Percentiles rank a stretch among this genome's conserved stretches.
Evolutionary conservation across 2,113 vertebrate genomes (phyloP).

Genomic region (Myotis davidii): DNA sequence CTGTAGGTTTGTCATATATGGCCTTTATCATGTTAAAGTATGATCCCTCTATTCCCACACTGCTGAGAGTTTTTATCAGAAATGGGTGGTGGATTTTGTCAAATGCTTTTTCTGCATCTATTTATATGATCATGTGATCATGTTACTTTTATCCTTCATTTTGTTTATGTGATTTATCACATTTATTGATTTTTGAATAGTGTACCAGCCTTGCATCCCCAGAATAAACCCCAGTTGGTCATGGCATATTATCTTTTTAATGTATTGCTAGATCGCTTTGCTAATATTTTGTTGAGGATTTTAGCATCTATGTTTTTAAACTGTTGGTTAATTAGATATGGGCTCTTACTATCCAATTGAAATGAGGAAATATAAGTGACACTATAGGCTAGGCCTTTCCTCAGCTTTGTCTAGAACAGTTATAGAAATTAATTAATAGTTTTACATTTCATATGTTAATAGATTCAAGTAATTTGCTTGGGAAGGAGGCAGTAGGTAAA

Average conservation of each 20-base stretch:
- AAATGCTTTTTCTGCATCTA: neutral
- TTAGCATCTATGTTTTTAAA: neutral
- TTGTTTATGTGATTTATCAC: neutral
- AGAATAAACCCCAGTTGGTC: neutral
- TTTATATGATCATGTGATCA: neutral
- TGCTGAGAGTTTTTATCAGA: neutral
- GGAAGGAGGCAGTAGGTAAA: conserved; percentile 13
- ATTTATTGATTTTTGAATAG: neutral
- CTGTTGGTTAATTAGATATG: neutral
- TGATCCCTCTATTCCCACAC: neutral
- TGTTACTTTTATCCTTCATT: neutral
- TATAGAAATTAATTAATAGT: conserved; percentile 53
- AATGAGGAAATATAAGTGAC: conserved; percentile 22
- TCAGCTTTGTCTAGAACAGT: conserved; percentile 37
- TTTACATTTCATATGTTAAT: conserved; percentile 51
- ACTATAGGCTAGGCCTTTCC: neutral
- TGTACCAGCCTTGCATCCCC: neutral
- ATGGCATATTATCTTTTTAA: neutral
- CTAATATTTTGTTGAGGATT: neutral
- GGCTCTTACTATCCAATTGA: neutral
- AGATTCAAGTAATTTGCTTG: conserved; percentile 39
- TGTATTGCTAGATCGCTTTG: neutral
- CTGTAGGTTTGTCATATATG: neutral
- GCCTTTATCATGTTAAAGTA: neutral
- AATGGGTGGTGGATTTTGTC: neutral